Conservation (phyloP, 2,888 invertebrate species). For the Catocala fraxini region DNA sequence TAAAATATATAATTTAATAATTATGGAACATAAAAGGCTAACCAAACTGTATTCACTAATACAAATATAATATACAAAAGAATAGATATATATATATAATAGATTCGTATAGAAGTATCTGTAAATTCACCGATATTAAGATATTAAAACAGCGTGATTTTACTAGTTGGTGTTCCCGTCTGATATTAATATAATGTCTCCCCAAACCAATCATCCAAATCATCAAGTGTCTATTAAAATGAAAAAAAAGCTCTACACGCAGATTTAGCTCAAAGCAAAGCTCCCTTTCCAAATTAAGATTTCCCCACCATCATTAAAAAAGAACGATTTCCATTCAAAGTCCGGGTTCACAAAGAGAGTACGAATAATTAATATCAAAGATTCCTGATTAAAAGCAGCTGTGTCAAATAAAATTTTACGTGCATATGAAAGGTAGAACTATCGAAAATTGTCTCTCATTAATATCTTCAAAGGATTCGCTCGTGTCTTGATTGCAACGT, state of each 20-base stretch:
- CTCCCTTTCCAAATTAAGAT: constrained; percentile 17
- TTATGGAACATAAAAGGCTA: too few species aligned
- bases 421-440: constrained; percentile 21
- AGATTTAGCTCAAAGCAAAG: constrained; percentile 11
- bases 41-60: too few species aligned
- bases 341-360: constrained; percentile 7
- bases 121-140: too few species aligned
- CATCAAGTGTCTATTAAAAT: constrained; percentile 8
- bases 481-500: constrained; percentile 23
- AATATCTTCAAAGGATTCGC: constrained; percentile 34
- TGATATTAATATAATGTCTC: not conserved
- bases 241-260: constrained; percentile 2
- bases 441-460: constrained; percentile 39
- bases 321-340: constrained; percentile 19
- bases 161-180: not conserved
- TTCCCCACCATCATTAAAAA: constrained; percentile 10
- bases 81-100: too few species aligned
- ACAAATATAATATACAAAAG: too few species aligned
- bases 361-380: constrained; percentile 26
- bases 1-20: too few species aligned
- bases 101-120: too few species aligned
- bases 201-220: not conserved
- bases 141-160: too few species aligned
- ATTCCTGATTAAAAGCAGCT: constrained; percentile 19
- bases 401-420: constrained; percentile 26